Conservation (phyloP, 2,888 invertebrate species). For the Volucella bombylans region DNA sequence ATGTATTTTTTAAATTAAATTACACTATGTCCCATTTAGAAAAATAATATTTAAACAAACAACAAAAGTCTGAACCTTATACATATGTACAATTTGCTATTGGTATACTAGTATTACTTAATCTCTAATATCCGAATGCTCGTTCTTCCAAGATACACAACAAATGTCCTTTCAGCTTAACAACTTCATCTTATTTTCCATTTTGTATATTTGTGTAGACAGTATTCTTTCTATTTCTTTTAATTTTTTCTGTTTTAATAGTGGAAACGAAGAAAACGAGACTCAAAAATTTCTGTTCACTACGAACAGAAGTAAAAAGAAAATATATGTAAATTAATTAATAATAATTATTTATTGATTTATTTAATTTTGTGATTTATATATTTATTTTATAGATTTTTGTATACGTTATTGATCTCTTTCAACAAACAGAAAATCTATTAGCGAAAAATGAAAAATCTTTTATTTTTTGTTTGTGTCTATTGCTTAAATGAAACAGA, state of each 20-base stretch:
- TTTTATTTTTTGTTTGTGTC: constrained; percentile 35
- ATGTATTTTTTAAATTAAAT: constrained; percentile 41
- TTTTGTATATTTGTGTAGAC: constrained; percentile 67
- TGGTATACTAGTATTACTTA: constrained; percentile 29
- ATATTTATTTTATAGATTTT: constrained; percentile 59
- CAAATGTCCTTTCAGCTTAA: constrained; percentile 25
- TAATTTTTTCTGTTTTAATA: constrained; percentile 42
- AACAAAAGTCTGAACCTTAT: constrained; percentile 49
- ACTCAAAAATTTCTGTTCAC: constrained; percentile 49
- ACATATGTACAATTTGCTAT: constrained; percentile 46
- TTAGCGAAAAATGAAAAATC: constrained; percentile 15
- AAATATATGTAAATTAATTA: constrained; percentile 57
- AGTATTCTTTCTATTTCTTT: constrained; percentile 57
- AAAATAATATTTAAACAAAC: constrained; percentile 40
- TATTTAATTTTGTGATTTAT: constrained; percentile 69
- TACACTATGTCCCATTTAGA: constrained; percentile 26
- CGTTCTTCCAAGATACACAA: constrained; percentile 29
- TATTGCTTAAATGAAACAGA: constrained; percentile 8
- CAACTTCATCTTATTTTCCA: constrained; percentile 47
- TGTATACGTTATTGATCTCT: constrained; percentile 56
- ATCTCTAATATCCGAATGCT: constrained; percentile 15
- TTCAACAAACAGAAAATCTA: constrained; percentile 44
- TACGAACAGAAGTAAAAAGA: constrained; percentile 13
- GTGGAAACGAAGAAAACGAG: constrained; percentile 19
- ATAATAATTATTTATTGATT: constrained; percentile 65